Conservation (phyloP, 2,113 vertebrate species). For the Corythornis cristatus region DNA sequence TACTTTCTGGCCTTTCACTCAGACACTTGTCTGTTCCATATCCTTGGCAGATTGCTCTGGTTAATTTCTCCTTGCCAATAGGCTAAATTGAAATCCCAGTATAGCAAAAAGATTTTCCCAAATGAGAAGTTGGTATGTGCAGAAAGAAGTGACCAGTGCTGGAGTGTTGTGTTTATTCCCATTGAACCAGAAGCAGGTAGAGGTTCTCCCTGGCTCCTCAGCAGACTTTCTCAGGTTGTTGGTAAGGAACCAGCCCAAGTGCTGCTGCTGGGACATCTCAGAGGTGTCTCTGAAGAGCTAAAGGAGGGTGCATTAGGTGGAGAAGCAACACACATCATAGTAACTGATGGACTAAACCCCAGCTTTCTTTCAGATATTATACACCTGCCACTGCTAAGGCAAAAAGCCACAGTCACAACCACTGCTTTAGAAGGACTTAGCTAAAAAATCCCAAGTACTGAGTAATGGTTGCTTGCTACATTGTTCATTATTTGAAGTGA, state of each 20-base stretch:
- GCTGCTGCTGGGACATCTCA: not conserved
- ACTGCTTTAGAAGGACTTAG: not conserved
- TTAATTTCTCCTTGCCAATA: conserved; percentile 55
- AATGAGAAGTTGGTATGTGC: not conserved
- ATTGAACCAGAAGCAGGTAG: not conserved
- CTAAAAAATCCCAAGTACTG: not conserved
- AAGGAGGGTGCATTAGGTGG: not conserved
- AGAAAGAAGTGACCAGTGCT: not conserved
- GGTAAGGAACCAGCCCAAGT: not conserved
- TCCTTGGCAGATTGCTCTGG: conserved; percentile 26
- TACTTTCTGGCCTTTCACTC: conserved; percentile 17
- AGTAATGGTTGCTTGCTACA: not conserved
- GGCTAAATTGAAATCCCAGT: conserved; percentile 49
- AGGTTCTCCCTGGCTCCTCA: not conserved
- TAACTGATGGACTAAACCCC: not conserved
- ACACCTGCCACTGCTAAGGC: not conserved
- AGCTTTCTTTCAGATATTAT: not conserved
- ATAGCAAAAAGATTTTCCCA: conserved; percentile 8
- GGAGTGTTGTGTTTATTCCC: not conserved
- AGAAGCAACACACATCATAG: not conserved
- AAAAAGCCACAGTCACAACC: not conserved
- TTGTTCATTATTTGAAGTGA: not conserved
- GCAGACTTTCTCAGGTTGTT: conserved; percentile 23
- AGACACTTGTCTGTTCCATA: conserved; percentile 22
- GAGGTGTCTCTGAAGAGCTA: conserved; percentile 33